Evolutionary conservation across 2,113 vertebrate genomes (phyloP).

Genomic region (Tragelaphus buxtoni): DNA sequence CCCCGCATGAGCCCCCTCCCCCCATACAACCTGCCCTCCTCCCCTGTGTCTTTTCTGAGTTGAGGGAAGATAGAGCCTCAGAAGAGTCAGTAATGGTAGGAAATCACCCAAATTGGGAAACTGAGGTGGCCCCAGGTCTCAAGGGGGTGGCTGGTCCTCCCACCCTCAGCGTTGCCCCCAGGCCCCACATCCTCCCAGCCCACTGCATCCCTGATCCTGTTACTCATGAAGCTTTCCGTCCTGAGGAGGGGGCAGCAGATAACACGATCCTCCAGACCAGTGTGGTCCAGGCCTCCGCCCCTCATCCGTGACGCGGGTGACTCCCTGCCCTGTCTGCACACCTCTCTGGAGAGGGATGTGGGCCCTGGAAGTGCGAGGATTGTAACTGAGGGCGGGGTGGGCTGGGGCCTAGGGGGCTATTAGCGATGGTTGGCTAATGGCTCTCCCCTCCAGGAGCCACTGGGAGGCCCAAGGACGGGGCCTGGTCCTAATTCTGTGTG

Average conservation of each 20-base stretch:
- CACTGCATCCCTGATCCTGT: neutral
- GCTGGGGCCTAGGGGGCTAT: accelerated
- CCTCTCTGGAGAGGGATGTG: neutral
- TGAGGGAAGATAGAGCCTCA: neutral
- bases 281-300: neutral
- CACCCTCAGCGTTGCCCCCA: neutral
- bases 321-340: neutral
- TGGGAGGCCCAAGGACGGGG: neutral
- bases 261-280: neutral
- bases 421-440: neutral
- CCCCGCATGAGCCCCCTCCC: too few relatives aligned
- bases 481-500: neutral
- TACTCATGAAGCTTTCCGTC: accelerated
- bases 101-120: neutral
- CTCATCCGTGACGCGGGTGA: accelerated
- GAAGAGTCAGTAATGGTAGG: neutral
- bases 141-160: neutral
- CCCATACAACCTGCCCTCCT: neutral
- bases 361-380: neutral
- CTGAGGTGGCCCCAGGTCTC: neutral
- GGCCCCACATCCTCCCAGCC: neutral
- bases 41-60: neutral
- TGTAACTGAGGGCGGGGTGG: neutral
- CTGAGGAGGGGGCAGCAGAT: neutral
- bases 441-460: neutral